Evolutionary conservation across 2,888 invertebrate species (phyloP).

Genomic region (Antheraea assamensis): DNA sequence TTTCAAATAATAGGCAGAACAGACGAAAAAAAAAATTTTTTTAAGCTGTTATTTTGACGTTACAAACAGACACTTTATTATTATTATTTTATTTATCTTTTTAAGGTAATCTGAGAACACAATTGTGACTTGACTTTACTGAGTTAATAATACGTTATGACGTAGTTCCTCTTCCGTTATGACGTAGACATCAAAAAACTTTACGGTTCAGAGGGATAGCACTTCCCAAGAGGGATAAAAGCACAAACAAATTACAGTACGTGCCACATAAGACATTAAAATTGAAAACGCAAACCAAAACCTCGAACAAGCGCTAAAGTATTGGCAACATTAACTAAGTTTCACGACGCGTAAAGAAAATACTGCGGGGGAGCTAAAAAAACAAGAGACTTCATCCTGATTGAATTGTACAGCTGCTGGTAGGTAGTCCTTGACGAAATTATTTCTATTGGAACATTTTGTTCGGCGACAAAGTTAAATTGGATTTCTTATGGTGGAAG

Average conservation of each 20-base stretch:
- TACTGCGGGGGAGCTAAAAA: constrained; percentile 55
- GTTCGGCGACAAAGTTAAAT: constrained; percentile 79
- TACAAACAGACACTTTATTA: too few species aligned
- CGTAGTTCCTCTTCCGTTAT: not conserved
- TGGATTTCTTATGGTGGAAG: constrained; percentile 79
- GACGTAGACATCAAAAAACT: not conserved
- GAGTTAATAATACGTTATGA: too few species aligned
- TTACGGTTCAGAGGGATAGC: not conserved
- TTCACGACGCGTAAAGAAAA: constrained; percentile 56
- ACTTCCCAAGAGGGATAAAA: not conserved
- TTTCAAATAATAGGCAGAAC: too few species aligned
- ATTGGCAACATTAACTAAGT: constrained; percentile 61
- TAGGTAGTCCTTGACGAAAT: constrained; percentile 75
- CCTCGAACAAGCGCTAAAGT: constrained; percentile 36
- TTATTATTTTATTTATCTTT: too few species aligned
- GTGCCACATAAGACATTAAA: constrained; percentile 15
- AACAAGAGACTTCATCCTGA: constrained; percentile 64
- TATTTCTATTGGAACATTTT: constrained; percentile 80
- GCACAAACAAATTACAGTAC: constrained; percentile 1
- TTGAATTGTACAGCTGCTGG: constrained; percentile 79
- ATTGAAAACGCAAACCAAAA: constrained; percentile 17
- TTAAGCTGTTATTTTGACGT: too few species aligned
- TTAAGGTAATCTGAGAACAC: not conserved
- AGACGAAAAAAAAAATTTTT: too few species aligned
- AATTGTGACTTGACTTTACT: not conserved